Evolutionary conservation across 2,113 vertebrate species (phyloP).

Genomic region (Serinus canaria): DNA sequence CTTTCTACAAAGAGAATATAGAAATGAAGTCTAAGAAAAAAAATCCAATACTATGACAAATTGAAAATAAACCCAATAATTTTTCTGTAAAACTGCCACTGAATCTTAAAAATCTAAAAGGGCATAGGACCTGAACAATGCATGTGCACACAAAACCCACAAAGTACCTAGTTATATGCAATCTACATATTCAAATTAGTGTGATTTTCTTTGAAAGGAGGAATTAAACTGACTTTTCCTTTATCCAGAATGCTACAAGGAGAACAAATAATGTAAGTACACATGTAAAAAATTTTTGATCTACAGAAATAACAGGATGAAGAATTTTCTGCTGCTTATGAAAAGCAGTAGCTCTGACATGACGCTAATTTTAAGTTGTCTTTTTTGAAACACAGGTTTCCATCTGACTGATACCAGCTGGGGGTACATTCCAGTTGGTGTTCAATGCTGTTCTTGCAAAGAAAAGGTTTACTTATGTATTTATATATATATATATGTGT

Average conservation of each 20-base stretch:
- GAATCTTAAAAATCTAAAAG: not conserved
- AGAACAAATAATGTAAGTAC: not conserved
- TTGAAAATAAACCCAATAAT: not conserved
- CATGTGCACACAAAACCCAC: not conserved
- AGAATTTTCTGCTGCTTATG: not conserved
- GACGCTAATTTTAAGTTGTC: not conserved
- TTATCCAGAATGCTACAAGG: not conserved
- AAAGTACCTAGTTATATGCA: not conserved
- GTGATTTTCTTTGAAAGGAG: slow-evolving; percentile 16
- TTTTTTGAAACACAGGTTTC: not conserved
- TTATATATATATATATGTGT: too few species aligned
- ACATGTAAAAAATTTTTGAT: not conserved
- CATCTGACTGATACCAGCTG: not conserved
- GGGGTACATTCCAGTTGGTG: not conserved
- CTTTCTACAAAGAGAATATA: not conserved
- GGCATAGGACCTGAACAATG: not conserved
- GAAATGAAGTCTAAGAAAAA: not conserved
- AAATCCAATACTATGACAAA: not conserved
- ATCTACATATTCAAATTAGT: not conserved
- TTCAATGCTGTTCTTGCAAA: not conserved
- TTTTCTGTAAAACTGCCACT: not conserved
- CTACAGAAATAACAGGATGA: not conserved
- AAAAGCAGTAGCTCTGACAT: not conserved
- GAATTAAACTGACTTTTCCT: slow-evolving; percentile 25
- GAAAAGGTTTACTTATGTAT: not conserved